A percentile compares a stretch with the other conserved stretches of the same genome.
These are phyloP conservation scores for Hydroisotoma schaefferi DNA, from an alignment of 2,888 invertebrate species.

Conservation along the genomic window DNA sequence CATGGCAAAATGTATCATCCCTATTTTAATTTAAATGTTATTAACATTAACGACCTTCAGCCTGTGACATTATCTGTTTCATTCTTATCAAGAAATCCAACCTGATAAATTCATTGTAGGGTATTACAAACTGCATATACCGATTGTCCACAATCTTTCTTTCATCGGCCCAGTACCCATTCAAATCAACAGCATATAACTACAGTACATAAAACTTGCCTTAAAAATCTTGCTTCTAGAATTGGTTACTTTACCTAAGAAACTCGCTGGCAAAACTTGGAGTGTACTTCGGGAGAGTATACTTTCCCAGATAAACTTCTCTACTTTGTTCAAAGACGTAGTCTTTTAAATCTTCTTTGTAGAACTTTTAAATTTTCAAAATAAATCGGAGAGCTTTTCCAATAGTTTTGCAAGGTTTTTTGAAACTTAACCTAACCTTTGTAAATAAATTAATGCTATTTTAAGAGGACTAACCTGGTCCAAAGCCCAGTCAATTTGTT, in stretches of 20 bases:
- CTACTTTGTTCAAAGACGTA: conserved; percentile 48
- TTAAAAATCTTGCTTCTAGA: too few species aligned
- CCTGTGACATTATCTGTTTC: too few species aligned
- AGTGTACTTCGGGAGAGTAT: conserved; percentile 34
- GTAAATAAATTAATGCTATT: not conserved
- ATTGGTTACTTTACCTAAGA: conserved; percentile 19
- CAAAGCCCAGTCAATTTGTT: conserved; percentile 19
- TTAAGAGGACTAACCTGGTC: conserved; percentile 24
- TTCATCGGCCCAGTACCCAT: conserved; percentile 41
- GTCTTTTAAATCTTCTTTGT: conserved; percentile 42
- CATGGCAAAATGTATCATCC: conserved; percentile 49
- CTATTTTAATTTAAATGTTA: conserved; percentile 43
- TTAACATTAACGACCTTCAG: not conserved
- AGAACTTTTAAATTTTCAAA: too few species aligned
- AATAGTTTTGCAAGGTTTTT: too few species aligned
- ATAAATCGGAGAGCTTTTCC: too few species aligned
- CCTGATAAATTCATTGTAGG: conserved; percentile 41
- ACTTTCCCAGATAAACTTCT: conserved; percentile 48
- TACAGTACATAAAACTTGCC: too few species aligned
- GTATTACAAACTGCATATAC: conserved; percentile 37
- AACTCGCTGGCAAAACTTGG: conserved; percentile 25
- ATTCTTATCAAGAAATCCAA: conserved; percentile 11
- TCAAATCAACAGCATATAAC: conserved; percentile 35
- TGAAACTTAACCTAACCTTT: too few species aligned
- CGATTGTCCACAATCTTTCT: conserved; percentile 43